Base-by-base conservation (phyloP, 2,888 invertebrate genomes). In the Andricus curvator region DNA sequence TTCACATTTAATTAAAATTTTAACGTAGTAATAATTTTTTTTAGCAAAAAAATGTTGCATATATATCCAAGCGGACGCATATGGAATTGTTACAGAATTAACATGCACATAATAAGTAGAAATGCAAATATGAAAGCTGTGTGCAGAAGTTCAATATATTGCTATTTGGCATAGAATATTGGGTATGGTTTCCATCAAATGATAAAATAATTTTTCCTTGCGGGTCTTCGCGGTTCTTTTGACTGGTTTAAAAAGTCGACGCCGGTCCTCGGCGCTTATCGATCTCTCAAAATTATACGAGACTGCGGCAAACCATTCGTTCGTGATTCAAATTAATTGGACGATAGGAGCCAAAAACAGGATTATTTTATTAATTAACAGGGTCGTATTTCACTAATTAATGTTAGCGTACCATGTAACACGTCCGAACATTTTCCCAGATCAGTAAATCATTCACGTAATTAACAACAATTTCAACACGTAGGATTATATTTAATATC, bases 351-450 rank as follows among this genome's bases (percentile, higher is more conserved):
- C 44, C 44, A 70, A 70, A 51, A 48, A 29, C 68, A 70, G 68
- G 48, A 70, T 51, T 70, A 70, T 70, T 70, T 70, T 70, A 70
- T 48, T 70, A 70, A 70, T 70, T 70, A 48, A 70, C 48, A 70
- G 2, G 25, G 22, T 29, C 68, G 20, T 70, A 70, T 70, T 70
- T 70, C 48, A 70, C 29, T 70, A 70, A 70, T 51, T 70, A 70
- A 48, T 70, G 68, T 48, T 70, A 48, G 48, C 48, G 29, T 48
- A 70, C 9, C 68, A 70, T 70, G 48, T 70, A 48, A 70, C 48
- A 70, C 51, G 48, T 25, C 25, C 15, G 11, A 70, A 70, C 68
- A 70, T 70, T 70, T 70, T 17, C 48, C 20, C 20, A 51, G 25
- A 22, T 29, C 29, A 70, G 25, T 70, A 70, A 70, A 70, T 70